These are phyloP conservation scores for Isotomurus palustris DNA, from an alignment of 2,888 invertebrate genomes.

Conservation along the genomic window DNA sequence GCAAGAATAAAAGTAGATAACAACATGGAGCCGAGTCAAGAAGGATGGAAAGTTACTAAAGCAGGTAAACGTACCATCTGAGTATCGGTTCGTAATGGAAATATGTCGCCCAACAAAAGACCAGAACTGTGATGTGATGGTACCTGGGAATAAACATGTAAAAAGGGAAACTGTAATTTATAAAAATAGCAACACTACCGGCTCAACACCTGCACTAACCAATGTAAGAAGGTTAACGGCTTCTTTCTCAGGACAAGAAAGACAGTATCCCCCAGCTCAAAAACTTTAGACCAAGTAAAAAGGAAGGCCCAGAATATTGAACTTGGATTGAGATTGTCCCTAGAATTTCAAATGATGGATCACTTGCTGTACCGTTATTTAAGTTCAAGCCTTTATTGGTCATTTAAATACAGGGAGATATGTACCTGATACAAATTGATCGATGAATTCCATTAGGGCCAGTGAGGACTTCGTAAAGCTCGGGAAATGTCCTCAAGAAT, in stretches of 20 bases:
- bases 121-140: constrained; percentile 29
- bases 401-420: not conserved
- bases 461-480: constrained; percentile 22
- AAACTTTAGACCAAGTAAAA: constrained; percentile 26
- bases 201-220: too few species aligned
- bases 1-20: too few species aligned
- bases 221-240: constrained; percentile 19
- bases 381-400: not conserved
- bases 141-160: constrained; percentile 25
- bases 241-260: constrained; percentile 26
- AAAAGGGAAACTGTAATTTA: too few species aligned
- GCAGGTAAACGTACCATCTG: constrained; percentile 7
- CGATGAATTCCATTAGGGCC: constrained; percentile 25
- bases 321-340: constrained; percentile 8
- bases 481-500: constrained; percentile 23
- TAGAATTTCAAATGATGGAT: not conserved
- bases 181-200: too few species aligned
- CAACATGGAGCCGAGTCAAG: too few species aligned
- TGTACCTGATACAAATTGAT: constrained; percentile 27
- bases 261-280: constrained; percentile 27
- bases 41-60: too few species aligned
- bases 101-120: constrained; percentile 25
- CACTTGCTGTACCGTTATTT: not conserved
- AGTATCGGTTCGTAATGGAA: constrained; percentile 25
- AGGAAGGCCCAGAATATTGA: constrained; percentile 26